Base-by-base conservation (phyloP, 2,888 invertebrate species). In the Phragmatobia fuliginosa region DNA sequence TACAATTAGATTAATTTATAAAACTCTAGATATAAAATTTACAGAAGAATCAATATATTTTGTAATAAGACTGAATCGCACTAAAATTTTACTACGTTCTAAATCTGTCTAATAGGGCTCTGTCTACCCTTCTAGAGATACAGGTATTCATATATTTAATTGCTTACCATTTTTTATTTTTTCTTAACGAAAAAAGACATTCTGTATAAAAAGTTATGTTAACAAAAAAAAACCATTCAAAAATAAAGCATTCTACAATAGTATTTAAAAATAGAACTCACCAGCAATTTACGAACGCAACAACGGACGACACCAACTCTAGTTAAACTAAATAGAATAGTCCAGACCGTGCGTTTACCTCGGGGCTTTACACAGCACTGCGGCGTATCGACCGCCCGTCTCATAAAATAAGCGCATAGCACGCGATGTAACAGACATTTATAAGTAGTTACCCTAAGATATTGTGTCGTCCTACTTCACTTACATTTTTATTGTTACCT, bases 311-410 rank as follows among this genome's bases (percentile, higher is more conserved):
- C 81, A 82, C 83, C 72, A 81, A 80, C 79, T 75, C 78, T 77
- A 73, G 79, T 78, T 74, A 78, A 79, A 78, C 74, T 77, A 81
- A 73, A 76, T 72, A 69, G 70, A 68, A 66, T 75, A 69, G 72
- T n/a, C 74, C 73, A 72, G 78, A 72, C 85, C 91, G 92, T 90
- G 90, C 84, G 85, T 70, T 75, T 82, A 73, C 83, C 79, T 66
- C 82, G 89, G 85, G 82, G 87, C 77, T 82, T 77, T 77, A 83
- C 78, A 78, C 87, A 81, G 90, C 91, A 94, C 94, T 94, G 94
- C 94, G 92, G 90, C 85, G 90, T 94, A 94, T 94, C 94, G 94
- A 94, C 93, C 93, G 85, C 78, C 63, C 77, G 83, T 80, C 86
- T 82, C 81, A 88, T 87, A 84, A 88, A 89, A 89, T 89, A 87